Base-by-base conservation (phyloP, 1,140 invertebrate genomes). In the Dermatophagoides farinae region DNA sequence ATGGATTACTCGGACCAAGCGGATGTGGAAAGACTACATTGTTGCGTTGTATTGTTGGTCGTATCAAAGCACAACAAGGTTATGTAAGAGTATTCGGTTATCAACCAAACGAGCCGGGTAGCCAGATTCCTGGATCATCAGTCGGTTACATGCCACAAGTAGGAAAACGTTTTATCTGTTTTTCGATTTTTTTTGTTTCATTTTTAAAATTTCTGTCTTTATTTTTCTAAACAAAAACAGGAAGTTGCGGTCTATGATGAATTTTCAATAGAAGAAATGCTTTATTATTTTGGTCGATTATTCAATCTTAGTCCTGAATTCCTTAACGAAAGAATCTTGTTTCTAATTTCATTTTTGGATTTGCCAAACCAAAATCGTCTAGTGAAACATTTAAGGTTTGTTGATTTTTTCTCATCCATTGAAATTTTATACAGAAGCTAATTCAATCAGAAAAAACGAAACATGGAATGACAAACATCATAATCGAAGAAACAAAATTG, bases 231-330 rank as follows among this genome's bases (percentile, higher is more conserved):
- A 61, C 59, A 43, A 63, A 47, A 38, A 49, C 50, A 92, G 72
- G 91, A 96, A 73, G 86, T 92, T 23, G 90, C 90, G 0, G 74
- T 97, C 0, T 96, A 91, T 71, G 85, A 86, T 0, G 88, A 95
- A 72, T 92, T 97, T 72, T 86, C 88, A 0, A 96, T 95, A 63
- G 79, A 81, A 61, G 92, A 97, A 70, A 96, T 89, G 0, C 84
- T 96, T 79, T 81, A 86, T 76, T 96, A 93, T 70, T 96, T 96
- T 72, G 91, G 91, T n/a, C 86, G 87, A 78, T 84, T 96, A 65
- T 88, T 90, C 69, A 85, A 87, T 58, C 91, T 96, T 87, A 76
- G 61, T 1, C 18, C 82, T 5, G 71, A 76, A 31, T 81, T 86
- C 70, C 87, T 93, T 60, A 74, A 79, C 20, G 81, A 86, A 63